Conservation (phyloP, 2,888 invertebrate genomes). For the Phyllotreta cruciferae region DNA sequence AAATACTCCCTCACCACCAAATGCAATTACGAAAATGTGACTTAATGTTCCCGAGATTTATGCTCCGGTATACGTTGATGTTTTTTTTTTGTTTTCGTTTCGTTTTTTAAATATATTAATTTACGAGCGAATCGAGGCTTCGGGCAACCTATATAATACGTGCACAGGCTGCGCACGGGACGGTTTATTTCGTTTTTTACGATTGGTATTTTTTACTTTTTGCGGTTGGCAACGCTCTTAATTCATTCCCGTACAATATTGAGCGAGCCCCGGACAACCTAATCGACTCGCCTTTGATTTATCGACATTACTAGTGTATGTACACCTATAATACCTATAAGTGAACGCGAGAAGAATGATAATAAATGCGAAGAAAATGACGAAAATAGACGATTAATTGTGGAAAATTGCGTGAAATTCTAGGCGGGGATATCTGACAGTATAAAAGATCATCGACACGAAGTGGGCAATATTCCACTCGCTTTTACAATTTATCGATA, state of each 20-base stretch:
- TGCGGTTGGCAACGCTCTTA: slow-evolving; percentile 34
- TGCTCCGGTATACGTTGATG: slow-evolving; percentile 42
- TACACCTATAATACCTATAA: too few species aligned
- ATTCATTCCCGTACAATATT: slow-evolving; percentile 41
- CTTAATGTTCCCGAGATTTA: slow-evolving; percentile 61
- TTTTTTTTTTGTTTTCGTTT: too few species aligned
- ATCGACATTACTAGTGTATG: slow-evolving; percentile 11
- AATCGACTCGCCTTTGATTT: slow-evolving; percentile 42
- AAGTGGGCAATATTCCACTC: slow-evolving; percentile 32
- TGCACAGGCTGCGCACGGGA: slow-evolving; percentile 34
- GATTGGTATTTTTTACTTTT: slow-evolving; percentile 39
- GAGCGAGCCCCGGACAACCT: slow-evolving; percentile 41
- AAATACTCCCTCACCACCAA: slow-evolving; percentile 46
- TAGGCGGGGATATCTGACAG: slow-evolving; percentile 33
- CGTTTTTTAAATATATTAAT: slow-evolving; percentile 60
- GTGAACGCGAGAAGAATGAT: too few species aligned
- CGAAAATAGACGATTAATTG: slow-evolving; percentile 25
- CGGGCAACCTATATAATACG: slow-evolving; percentile 47
- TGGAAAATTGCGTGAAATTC: slow-evolving; percentile 27
- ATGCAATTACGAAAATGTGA: slow-evolving; percentile 62
- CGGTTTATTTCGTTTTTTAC: too few species aligned
- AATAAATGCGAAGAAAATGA: slow-evolving; percentile 1
- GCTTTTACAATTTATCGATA: slow-evolving; percentile 14
- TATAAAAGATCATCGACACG: slow-evolving; percentile 35
- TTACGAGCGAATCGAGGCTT: slow-evolving; percentile 58